These are phyloP conservation scores for Apeltes quadracus DNA, from an alignment of 2,113 vertebrate genomes.

Conservation along the genomic window DNA sequence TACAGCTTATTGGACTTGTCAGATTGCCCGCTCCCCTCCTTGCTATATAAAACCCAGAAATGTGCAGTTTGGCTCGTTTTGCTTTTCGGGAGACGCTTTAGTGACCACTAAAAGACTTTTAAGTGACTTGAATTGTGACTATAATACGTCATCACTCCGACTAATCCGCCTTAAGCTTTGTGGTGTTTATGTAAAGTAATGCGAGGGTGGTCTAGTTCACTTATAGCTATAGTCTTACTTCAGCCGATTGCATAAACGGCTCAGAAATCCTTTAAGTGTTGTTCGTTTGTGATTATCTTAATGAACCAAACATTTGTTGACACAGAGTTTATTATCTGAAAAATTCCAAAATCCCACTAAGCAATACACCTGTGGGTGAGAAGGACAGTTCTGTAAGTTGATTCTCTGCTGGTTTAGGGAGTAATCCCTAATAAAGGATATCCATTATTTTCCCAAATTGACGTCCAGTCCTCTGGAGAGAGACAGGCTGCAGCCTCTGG, in stretches of 20 bases:
- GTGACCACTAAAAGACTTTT: background rate
- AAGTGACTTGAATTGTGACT: background rate
- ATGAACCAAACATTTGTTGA: background rate
- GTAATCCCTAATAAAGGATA: conserved; percentile 22
- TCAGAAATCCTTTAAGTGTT: background rate
- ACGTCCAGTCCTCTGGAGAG: background rate
- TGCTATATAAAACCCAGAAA: background rate
- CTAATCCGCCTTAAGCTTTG: background rate
- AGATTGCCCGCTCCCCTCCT: background rate
- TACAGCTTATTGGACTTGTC: background rate
- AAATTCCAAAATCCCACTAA: background rate
- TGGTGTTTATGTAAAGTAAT: background rate
- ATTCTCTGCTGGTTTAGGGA: background rate
- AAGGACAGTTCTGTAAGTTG: background rate
- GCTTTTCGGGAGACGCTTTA: background rate
- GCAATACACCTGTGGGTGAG: background rate
- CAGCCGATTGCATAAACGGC: background rate
- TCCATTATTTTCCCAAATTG: conserved; percentile 12
- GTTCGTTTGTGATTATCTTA: background rate
- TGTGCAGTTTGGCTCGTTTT: background rate
- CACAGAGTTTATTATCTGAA: background rate
- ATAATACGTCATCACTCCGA: background rate
- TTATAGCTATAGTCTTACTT: background rate
- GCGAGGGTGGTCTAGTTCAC: background rate
- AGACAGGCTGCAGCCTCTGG: too few relatives aligned